phyloP scores from a whole-genome alignment of 2,888 invertebrate species.

The Embidobia sp. region DNA sequence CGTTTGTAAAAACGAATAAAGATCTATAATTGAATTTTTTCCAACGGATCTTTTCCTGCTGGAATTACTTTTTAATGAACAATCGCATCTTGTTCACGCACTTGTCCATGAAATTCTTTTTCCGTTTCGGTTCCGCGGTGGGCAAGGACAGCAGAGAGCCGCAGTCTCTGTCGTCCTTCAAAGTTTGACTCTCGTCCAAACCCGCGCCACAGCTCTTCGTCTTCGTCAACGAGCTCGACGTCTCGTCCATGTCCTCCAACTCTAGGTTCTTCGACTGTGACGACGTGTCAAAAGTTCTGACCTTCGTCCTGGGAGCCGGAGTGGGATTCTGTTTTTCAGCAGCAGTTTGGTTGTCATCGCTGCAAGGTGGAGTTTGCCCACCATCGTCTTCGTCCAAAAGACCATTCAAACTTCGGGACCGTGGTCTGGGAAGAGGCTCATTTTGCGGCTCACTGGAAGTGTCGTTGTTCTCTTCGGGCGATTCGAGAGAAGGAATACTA shows the following conservation, averaged over 20 bases:
- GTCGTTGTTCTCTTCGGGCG: slow-evolving; percentile 72
- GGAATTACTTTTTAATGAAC: slow-evolving; percentile 76
- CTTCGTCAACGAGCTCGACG: slow-evolving; percentile 71
- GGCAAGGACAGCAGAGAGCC: slow-evolving; percentile 84
- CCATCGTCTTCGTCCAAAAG: slow-evolving; percentile 82
- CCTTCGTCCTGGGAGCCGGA: slow-evolving; percentile 35
- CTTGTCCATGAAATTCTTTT: slow-evolving; percentile 91
- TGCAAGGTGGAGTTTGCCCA: no score
- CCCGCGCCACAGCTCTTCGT: slow-evolving; percentile 79
- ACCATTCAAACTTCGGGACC: slow-evolving; percentile 86
- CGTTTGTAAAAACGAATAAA: no score
- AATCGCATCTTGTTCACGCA: slow-evolving; percentile 79
- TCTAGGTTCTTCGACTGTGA: background rate
- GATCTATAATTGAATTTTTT: no score
- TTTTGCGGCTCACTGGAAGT: slow-evolving; percentile 67
- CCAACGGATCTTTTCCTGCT: no score
- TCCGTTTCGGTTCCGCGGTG: slow-evolving; percentile 85
- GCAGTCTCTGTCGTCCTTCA: slow-evolving; percentile 72
- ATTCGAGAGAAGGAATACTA: slow-evolving; percentile 72
- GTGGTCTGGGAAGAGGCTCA: slow-evolving; percentile 80
- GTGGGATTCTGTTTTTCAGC: slow-evolving; percentile 25
- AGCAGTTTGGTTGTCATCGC: slow-evolving; percentile 24
- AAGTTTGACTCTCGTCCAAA: slow-evolving; percentile 70
- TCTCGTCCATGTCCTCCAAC: slow-evolving; percentile 36
- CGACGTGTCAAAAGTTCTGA: background rate